Conservation (phyloP, 2,888 invertebrate genomes). For the Pristionchus maxplancki region DNA sequence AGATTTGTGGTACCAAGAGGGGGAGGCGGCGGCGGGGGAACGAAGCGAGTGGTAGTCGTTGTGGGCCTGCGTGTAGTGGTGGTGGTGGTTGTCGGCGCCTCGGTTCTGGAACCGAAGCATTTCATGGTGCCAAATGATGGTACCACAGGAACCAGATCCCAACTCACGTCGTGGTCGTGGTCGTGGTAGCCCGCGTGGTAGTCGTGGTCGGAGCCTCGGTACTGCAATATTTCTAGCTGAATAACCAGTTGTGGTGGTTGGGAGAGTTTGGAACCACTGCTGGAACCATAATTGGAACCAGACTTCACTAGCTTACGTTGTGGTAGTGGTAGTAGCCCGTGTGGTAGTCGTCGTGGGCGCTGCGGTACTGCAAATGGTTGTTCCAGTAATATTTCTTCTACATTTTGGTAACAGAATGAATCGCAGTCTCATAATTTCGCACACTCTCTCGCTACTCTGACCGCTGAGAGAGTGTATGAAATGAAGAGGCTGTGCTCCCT, state of each 20-base stretch:
- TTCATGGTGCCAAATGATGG: too few relatives aligned
- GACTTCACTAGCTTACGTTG: too few relatives aligned
- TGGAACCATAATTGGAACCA: too few relatives aligned
- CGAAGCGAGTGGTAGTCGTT: background rate
- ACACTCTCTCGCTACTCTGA: too few relatives aligned
- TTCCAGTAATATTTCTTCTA: too few relatives aligned
- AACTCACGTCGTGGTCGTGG: constrained; percentile 8
- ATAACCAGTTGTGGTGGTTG: too few relatives aligned
- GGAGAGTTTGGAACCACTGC: too few relatives aligned
- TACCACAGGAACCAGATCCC: background rate
- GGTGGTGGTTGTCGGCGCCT: background rate
- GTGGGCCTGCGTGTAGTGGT: background rate
- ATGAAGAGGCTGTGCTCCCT: background rate
- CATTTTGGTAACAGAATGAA: too few relatives aligned
- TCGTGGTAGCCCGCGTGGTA: background rate
- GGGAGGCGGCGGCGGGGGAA: background rate
- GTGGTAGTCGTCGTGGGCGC: background rate
- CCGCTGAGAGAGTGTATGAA: too few relatives aligned
- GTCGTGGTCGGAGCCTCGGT: background rate
- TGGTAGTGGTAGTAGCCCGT: background rate
- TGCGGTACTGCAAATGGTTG: background rate
- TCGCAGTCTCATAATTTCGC: too few relatives aligned
- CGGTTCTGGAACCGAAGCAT: background rate
- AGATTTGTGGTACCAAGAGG: background rate
- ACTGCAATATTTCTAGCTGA: background rate